These are phyloP conservation scores for Charina bottae DNA, from an alignment of 2,113 vertebrate species.

Conservation along the genomic window DNA sequence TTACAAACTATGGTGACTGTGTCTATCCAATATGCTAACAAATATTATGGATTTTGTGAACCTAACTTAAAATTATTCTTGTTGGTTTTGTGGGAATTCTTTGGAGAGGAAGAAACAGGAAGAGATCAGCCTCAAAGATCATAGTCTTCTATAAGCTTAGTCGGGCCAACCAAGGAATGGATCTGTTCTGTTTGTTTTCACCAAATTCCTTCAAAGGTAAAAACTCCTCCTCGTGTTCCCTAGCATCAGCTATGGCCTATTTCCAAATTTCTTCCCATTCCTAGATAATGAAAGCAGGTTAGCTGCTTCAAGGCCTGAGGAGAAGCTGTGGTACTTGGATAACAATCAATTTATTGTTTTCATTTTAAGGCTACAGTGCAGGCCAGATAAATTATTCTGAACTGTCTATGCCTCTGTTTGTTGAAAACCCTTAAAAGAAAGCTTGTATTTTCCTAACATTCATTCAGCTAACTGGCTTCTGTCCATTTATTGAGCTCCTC, in stretches of 20 bases:
- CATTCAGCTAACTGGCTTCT: slow-evolving; percentile 58
- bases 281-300: slow-evolving; percentile 24
- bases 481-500: slow-evolving; percentile 64
- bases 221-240: rapidly evolving
- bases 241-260: neutral
- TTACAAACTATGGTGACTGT: neutral
- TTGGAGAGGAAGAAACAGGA: neutral
- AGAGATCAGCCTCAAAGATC: neutral
- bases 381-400: slow-evolving; percentile 31
- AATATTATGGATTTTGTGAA: neutral
- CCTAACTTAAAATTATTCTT: no score
- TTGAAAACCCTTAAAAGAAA: slow-evolving; percentile 53
- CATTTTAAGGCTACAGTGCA: slow-evolving; percentile 49
- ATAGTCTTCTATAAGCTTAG: rapidly evolving
- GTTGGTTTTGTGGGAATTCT: neutral
- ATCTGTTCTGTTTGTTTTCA: neutral
- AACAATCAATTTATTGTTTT: slow-evolving; percentile 57
- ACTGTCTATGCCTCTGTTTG: slow-evolving; percentile 43
- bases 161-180: rapidly evolving
- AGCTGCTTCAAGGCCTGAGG: slow-evolving; percentile 25
- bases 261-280: neutral
- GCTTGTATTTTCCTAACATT: slow-evolving; percentile 40
- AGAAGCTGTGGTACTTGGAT: slow-evolving; percentile 34
- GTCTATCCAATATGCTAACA: neutral
- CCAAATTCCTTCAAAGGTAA: rapidly evolving